Conservation (phyloP, 1,140 invertebrate species). For the Coenobita brevimanus region DNA sequence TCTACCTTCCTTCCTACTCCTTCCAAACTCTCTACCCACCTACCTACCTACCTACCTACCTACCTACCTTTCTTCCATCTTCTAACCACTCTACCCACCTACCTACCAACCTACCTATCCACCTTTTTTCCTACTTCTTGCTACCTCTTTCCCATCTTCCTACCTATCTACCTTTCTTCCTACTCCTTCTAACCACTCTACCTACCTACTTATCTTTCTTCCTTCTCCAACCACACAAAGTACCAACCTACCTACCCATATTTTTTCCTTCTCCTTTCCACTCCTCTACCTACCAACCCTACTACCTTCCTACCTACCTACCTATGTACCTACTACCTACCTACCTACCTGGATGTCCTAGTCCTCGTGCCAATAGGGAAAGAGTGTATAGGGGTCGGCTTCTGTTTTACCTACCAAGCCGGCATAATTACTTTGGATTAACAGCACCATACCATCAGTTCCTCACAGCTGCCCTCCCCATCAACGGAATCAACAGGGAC, state of each 20-base stretch:
- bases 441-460: constrained; percentile 21
- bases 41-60: no score
- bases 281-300: background rate
- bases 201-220: background rate
- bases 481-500: constrained; percentile 31
- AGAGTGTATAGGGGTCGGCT: no score
- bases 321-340: background rate
- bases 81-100: background rate
- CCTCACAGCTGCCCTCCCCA: constrained; percentile 16
- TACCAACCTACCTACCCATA: background rate
- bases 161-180: no score
- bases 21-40: no score
- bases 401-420: no score
- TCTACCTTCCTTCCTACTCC: no score
- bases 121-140: background rate
- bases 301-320: background rate
- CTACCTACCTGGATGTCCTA: background rate
- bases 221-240: background rate
- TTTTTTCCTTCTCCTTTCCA: background rate
- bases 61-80: no score
- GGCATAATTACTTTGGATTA: constrained; percentile 21
- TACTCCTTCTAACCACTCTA: no score
- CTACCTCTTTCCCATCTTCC: background rate
- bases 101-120: background rate
- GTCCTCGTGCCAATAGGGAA: background rate